phyloP scores from a whole-genome alignment of 2,888 invertebrate genomes.

The Boloria selene region DNA sequence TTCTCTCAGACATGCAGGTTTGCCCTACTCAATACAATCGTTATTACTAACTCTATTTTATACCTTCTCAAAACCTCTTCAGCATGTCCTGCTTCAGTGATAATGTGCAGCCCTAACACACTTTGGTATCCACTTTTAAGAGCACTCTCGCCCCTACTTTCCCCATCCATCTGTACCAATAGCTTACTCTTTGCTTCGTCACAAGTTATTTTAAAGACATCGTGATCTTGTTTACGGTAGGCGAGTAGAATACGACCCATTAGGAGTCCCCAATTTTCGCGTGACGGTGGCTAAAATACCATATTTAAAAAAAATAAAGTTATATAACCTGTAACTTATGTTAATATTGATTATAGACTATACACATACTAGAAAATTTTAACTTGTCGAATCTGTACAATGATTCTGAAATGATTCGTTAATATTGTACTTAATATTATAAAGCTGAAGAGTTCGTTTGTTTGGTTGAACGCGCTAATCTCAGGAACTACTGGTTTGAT shows the following conservation, averaged over 20 bases:
- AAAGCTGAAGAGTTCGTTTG: too few species aligned
- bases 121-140: conserved; percentile 72
- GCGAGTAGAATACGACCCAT: conserved; percentile 87
- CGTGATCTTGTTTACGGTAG: conserved; percentile 71
- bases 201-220: conserved; percentile 63
- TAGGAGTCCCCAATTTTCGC: conserved; percentile 88
- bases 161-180: conserved; percentile 65
- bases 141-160: conserved; percentile 69
- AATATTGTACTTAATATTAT: too few species aligned
- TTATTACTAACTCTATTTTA: neutral
- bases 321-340: neutral
- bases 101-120: conserved; percentile 71
- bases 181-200: conserved; percentile 62
- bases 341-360: too few species aligned
- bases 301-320: too few species aligned
- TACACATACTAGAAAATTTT: too few species aligned
- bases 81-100: conserved; percentile 68
- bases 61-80: conserved; percentile 66
- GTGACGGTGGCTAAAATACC: conserved; percentile 64
- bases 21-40: too few species aligned
- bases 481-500: too few species aligned
- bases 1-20: too few species aligned
- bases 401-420: too few species aligned
- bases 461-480: too few species aligned
- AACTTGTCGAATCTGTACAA: too few species aligned